phyloP scores from a whole-genome alignment of 2,888 invertebrate species.

The Cephus pulcher region DNA sequence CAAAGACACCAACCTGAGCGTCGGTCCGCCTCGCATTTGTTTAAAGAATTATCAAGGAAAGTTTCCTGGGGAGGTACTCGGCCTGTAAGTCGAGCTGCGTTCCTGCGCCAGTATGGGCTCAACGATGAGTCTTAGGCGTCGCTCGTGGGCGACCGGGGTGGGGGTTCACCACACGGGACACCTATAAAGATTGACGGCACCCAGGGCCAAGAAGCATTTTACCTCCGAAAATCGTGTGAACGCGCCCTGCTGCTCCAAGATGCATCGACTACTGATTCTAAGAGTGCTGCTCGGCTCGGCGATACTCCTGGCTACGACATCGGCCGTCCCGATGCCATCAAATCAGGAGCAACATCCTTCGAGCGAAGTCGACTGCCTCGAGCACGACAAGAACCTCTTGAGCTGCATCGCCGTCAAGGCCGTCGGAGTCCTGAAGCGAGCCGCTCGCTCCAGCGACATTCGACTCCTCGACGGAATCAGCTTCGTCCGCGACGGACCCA shows the following conservation, averaged over 20 bases:
- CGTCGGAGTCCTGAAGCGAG: slow-evolving; percentile 70
- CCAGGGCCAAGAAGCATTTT: slow-evolving; percentile 61
- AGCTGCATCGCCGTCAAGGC: slow-evolving; percentile 73
- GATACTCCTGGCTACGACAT: slow-evolving; percentile 51
- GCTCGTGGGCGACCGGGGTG: slow-evolving; percentile 38
- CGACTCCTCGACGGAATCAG: slow-evolving; percentile 72
- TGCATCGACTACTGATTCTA: slow-evolving; percentile 65
- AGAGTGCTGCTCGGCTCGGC: slow-evolving; percentile 54
- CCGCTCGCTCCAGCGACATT: slow-evolving; percentile 70
- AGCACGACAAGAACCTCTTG: slow-evolving; percentile 67
- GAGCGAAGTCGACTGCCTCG: slow-evolving; percentile 50
- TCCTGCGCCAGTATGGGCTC: slow-evolving; percentile 23
- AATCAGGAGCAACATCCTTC: slow-evolving; percentile 6
- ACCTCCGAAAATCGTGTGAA: slow-evolving; percentile 62
- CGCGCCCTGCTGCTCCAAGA: slow-evolving; percentile 44
- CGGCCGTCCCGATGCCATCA: slow-evolving; percentile 53
- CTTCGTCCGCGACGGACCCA: slow-evolving; percentile 65
- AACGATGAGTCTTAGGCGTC: slow-evolving; percentile 20
- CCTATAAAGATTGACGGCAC: slow-evolving; percentile 63
- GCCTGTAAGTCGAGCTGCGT: no score
- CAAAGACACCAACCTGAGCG: neutral
- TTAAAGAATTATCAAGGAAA: slow-evolving; percentile 66
- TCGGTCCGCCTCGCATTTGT: slow-evolving; percentile 48
- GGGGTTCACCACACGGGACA: slow-evolving; percentile 49
- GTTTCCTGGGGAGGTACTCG: slow-evolving; percentile 47